These are phyloP conservation scores for Chiroxiphia lanceolata DNA, from an alignment of 2,797 vertebrate genomes.

Conservation along the genomic window DNA sequence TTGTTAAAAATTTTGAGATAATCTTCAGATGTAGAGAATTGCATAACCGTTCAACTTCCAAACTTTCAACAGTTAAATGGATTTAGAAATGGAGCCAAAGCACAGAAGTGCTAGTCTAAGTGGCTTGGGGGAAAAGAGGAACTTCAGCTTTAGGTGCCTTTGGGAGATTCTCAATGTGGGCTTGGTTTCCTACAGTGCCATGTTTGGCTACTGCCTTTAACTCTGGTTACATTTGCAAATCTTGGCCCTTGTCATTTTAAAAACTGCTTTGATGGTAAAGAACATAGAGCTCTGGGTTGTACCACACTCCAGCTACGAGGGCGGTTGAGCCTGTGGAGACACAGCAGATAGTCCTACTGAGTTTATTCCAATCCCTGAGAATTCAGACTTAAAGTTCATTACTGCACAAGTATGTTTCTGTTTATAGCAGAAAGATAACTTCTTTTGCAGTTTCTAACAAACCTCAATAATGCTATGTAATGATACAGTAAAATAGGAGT, in stretches of 20 bases:
- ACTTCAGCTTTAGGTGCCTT: neutral
- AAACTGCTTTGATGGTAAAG: neutral
- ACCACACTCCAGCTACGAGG: neutral
- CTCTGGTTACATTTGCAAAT: neutral
- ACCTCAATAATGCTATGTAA: neutral
- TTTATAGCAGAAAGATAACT: neutral
- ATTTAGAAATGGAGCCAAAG: neutral
- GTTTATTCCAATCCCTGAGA: neutral
- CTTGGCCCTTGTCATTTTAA: neutral
- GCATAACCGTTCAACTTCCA: neutral
- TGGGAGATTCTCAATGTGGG: neutral
- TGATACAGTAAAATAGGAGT: neutral
- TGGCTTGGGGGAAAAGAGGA: neutral
- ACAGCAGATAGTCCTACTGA: neutral
- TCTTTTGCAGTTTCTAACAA: neutral
- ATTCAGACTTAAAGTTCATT: neutral
- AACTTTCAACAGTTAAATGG: neutral
- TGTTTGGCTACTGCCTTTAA: neutral
- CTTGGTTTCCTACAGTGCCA: neutral
- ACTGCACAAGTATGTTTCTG: neutral
- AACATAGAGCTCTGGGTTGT: neutral
- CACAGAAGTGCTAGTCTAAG: neutral
- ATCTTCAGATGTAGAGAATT: neutral
- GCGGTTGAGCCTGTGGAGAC: neutral
- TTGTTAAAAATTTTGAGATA: neutral